Conservation (phyloP, 2,113 vertebrate species). For the Sminthopsis crassicaudata region DNA sequence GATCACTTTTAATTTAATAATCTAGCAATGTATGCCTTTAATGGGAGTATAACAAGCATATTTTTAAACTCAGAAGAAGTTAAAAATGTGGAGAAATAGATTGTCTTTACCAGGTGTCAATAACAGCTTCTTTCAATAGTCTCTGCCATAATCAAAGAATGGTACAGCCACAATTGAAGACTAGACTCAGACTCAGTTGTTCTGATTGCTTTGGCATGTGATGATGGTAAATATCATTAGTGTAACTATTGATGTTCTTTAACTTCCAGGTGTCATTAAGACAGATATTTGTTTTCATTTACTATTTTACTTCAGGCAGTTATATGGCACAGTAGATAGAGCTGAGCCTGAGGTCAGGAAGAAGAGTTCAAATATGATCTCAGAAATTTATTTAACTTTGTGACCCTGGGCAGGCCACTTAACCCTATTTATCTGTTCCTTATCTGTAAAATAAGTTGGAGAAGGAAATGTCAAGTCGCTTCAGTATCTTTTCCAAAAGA, state of each 20-base stretch:
- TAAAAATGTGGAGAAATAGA: neutral
- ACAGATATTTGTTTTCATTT: neutral
- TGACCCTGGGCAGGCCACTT: too few relatives aligned
- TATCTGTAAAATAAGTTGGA: too few relatives aligned
- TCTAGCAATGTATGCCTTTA: neutral
- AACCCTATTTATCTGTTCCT: too few relatives aligned
- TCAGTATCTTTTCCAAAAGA: too few relatives aligned
- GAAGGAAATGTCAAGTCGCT: too few relatives aligned
- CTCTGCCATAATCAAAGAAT: neutral
- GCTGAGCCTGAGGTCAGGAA: too few relatives aligned
- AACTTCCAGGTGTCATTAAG: neutral
- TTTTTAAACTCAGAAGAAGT: neutral
- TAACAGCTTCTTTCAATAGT: neutral
- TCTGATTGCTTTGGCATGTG: neutral
- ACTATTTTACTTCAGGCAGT: too few relatives aligned
- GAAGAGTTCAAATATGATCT: too few relatives aligned
- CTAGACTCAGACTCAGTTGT: neutral
- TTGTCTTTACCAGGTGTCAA: neutral
- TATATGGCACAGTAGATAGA: too few relatives aligned
- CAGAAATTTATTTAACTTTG: too few relatives aligned
- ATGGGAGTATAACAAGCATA: neutral
- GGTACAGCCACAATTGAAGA: neutral
- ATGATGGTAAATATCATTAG: neutral
- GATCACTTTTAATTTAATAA: neutral
- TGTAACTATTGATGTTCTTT: neutral